Evolutionary conservation across 2,888 invertebrate genomes (phyloP).

Genomic region (Hylaea fasciaria): DNA sequence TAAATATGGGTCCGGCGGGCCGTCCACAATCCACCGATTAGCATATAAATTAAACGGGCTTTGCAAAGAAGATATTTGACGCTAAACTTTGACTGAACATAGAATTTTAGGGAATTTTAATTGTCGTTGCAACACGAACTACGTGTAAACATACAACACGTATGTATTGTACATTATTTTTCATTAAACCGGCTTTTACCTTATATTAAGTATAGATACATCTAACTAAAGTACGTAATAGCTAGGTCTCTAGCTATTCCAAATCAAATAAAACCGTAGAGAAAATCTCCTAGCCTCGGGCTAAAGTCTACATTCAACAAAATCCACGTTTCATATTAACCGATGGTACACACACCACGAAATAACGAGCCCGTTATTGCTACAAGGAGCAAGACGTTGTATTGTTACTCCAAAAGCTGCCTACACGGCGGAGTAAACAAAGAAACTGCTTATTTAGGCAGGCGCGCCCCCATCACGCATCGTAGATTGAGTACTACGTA

Average conservation of each 20-base stretch:
- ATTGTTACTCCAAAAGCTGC: constrained; percentile 41
- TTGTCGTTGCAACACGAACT: neutral
- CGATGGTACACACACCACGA: constrained; percentile 34
- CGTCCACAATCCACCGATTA: constrained; percentile 60
- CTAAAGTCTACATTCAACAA: constrained; percentile 36
- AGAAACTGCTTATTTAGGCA: constrained; percentile 57
- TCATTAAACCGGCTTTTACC: no score
- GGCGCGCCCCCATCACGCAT: constrained; percentile 40
- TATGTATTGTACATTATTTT: no score
- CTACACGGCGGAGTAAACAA: constrained; percentile 53
- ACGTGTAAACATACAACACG: no score
- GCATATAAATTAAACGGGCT: constrained; percentile 76
- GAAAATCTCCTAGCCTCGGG: neutral
- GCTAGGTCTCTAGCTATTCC: neutral
- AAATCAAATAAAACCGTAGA: constrained; percentile 1
- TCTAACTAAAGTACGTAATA: constrained; percentile 1
- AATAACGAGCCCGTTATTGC: constrained; percentile 42
- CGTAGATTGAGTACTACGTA: constrained; percentile 24
- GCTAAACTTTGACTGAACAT: constrained; percentile 51
- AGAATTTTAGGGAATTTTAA: constrained; percentile 42
- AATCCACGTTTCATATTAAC: constrained; percentile 32
- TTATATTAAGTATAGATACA: neutral
- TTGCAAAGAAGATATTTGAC: constrained; percentile 69
- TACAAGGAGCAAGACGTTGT: constrained; percentile 39
- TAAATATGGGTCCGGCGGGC: constrained; percentile 54